Evolutionary conservation across 35 echinoderm and acorn worm species (phyloP).

Genomic region (Antedon bifida): DNA sequence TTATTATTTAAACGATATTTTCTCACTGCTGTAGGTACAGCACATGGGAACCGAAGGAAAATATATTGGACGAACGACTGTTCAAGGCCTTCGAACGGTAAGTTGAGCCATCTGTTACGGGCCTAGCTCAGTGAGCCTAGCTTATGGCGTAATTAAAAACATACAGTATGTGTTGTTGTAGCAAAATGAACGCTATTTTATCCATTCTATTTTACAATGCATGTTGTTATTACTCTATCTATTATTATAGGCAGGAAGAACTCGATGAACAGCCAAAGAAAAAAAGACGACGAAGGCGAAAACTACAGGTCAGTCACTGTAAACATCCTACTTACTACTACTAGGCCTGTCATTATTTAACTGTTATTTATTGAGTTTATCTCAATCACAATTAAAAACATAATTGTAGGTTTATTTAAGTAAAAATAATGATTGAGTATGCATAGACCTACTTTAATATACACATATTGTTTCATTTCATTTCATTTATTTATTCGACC

Average conservation of each 20-base stretch:
- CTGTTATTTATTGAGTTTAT: too few species aligned
- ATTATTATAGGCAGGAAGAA: neutral
- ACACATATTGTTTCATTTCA: too few species aligned
- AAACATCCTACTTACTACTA: too few species aligned
- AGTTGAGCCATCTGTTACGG: neutral
- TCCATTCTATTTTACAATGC: too few species aligned
- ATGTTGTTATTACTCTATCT: too few species aligned
- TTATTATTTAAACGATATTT: neutral
- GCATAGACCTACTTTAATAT: too few species aligned
- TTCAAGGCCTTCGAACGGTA: conserved; percentile 42
- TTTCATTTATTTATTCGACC: too few species aligned
- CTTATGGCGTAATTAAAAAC: neutral
- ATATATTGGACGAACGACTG: conserved; percentile 65
- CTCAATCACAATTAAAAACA: too few species aligned
- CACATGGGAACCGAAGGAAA: conserved; percentile 87
- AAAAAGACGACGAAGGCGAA: neutral
- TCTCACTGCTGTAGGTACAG: conserved; percentile 47
- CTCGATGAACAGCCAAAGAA: neutral
- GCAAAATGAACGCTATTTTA: too few species aligned
- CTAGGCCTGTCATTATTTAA: too few species aligned
- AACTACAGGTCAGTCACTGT: neutral
- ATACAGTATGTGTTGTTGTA: neutral
- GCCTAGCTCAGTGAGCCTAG: neutral
- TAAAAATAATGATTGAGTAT: too few species aligned
- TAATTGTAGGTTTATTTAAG: too few species aligned